A percentile compares a stretch with the other conserved stretches of the same genome.
phyloP scores from a whole-genome alignment of 2,113 vertebrate genomes.

The Mixornis gularis region DNA sequence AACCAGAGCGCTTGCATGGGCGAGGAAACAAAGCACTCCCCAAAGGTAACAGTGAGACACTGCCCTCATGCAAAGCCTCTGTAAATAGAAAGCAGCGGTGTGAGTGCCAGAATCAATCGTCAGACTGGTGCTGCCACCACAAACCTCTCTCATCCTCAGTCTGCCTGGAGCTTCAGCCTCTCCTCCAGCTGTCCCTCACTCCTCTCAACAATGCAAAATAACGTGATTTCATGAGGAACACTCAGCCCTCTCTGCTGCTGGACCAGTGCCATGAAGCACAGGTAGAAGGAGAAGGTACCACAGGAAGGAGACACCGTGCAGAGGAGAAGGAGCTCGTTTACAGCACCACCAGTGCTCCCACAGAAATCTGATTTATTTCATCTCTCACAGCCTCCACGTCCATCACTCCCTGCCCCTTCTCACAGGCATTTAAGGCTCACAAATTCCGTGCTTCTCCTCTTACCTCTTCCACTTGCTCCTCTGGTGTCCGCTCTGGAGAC shows the following conservation, averaged over 20 bases:
- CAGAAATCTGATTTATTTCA: neutral
- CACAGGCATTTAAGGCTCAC: neutral
- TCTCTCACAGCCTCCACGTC: neutral
- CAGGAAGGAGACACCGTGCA: rapidly evolving
- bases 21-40: neutral
- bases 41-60: neutral
- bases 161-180: neutral
- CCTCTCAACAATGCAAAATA: neutral
- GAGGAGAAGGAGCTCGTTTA: rapidly evolving
- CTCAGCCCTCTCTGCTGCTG: neutral
- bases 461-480: slow-evolving; percentile 29
- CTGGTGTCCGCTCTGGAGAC: neutral
- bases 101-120: neutral
- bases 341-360: neutral
- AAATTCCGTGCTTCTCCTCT: neutral
- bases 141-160: neutral
- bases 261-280: neutral
- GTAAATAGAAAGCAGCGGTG: neutral
- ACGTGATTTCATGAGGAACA: rapidly evolving
- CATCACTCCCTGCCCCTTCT: neutral
- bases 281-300: neutral
- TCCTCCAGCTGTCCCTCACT: neutral
- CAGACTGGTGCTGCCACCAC: neutral
- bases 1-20: neutral
- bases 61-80: neutral